Percentiles rank a stretch among this genome's conserved stretches.
Evolutionary conservation across 2,888 invertebrate species (phyloP).

Genomic region (Nebria brevicollis): DNA sequence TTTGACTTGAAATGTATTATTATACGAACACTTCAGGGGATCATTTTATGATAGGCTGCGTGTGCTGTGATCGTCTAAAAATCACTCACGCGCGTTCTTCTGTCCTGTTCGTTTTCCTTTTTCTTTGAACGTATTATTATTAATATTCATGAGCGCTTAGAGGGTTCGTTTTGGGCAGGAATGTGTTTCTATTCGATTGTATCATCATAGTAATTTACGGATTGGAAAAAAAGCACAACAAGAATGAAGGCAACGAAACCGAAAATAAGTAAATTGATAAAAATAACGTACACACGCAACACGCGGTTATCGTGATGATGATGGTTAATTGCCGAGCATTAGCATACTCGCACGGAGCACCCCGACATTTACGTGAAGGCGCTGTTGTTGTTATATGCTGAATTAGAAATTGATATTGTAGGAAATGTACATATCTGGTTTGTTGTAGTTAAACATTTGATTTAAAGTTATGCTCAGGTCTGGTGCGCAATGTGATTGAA

Average conservation of each 20-base stretch:
- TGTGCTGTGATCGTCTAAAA: no score
- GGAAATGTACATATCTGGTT: background rate
- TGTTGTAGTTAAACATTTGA: no score
- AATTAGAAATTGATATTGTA: background rate
- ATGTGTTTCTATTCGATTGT: slow-evolving; percentile 15
- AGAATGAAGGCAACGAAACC: background rate
- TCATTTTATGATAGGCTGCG: no score
- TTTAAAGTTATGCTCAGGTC: no score
- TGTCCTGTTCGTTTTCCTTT: background rate
- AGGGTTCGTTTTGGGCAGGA: slow-evolving; percentile 9
- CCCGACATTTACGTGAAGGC: background rate
- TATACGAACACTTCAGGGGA: no score
- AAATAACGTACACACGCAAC: background rate
- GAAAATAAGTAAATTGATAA: slow-evolving; percentile 14
- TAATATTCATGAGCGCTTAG: slow-evolving; percentile 3
- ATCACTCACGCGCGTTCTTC: no score
- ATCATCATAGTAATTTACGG: slow-evolving; percentile 17
- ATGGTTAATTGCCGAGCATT: slow-evolving; percentile 8
- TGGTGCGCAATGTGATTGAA: no score
- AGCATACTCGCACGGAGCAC: slow-evolving; percentile 13
- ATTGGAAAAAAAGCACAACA: background rate
- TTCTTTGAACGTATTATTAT: background rate
- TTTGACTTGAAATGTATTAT: no score
- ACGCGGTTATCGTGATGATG: background rate
- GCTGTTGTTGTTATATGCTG: background rate